Percentiles rank a stretch among this genome's conserved stretches.
These are phyloP conservation scores for Phylloscopus collybita DNA, from an alignment of 2,797 vertebrate genomes.

Conservation along the genomic window DNA sequence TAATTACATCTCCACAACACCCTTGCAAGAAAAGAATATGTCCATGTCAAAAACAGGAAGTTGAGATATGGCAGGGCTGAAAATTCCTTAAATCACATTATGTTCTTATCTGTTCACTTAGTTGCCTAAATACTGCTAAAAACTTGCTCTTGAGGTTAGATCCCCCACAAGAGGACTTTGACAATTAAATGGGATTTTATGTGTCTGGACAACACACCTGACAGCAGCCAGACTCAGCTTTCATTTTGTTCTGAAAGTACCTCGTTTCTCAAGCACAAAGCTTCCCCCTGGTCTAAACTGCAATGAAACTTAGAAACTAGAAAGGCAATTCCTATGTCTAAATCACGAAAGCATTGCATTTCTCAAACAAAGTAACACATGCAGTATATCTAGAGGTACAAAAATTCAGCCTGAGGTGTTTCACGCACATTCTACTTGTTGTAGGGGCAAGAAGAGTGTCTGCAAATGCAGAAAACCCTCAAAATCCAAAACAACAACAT, in stretches of 20 bases:
- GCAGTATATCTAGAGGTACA: not conserved
- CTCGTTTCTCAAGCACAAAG: not conserved
- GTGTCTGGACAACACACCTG: not conserved
- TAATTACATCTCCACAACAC: not conserved
- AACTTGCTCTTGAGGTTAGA: not conserved
- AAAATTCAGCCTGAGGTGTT: not conserved
- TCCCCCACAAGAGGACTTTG: not conserved
- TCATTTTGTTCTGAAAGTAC: not conserved
- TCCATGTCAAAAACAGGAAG: not conserved
- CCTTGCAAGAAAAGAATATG: not conserved
- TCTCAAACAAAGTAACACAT: not conserved
- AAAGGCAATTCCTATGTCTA: not conserved
- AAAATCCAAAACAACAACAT: not conserved
- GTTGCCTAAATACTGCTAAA: not conserved
- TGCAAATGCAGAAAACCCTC: conserved; percentile 8
- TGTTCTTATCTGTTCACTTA: not conserved
- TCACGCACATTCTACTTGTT: not conserved
- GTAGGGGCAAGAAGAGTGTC: not conserved
- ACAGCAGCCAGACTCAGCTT: not conserved
- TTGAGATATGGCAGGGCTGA: not conserved
- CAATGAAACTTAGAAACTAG: not conserved
- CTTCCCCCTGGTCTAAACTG: not conserved
- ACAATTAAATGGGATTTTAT: not conserved
- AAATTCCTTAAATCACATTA: not conserved
- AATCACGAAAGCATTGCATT: not conserved